A percentile compares a stretch with the other conserved stretches of the same genome.
Evolutionary conservation across 2,113 vertebrate species (phyloP).

Genomic region (Hydropotes inermis): DNA sequence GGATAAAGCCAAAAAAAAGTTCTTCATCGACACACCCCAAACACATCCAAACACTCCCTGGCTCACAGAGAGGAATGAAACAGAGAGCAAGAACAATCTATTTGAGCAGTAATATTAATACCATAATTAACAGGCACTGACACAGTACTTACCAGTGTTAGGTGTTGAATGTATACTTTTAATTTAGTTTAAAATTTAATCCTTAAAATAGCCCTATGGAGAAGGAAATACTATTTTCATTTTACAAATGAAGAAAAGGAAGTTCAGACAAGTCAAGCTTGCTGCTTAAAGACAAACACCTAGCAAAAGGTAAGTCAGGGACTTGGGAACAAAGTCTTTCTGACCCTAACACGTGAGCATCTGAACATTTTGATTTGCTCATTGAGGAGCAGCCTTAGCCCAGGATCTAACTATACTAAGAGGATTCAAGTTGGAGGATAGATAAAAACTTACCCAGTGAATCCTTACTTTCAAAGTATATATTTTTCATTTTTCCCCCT

Average conservation of each 20-base stretch:
- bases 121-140: neutral
- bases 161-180: neutral
- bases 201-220: neutral
- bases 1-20: neutral
- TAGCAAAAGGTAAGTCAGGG: neutral
- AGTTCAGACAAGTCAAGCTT: neutral
- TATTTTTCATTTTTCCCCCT: neutral
- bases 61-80: neutral
- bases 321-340: neutral
- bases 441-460: neutral
- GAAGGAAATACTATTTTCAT: neutral
- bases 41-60: neutral
- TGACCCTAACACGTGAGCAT: fast-evolving
- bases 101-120: neutral
- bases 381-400: neutral
- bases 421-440: neutral
- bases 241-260: neutral
- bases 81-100: neutral
- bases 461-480: neutral
- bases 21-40: neutral
- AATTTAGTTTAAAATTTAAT: neutral
- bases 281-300: neutral
- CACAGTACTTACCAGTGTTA: fast-evolving
- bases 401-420: too few species aligned
- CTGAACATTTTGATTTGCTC: neutral